Evolutionary conservation across 2,797 vertebrate genomes (phyloP).

Genomic region (Carcharodon carcharias): DNA sequence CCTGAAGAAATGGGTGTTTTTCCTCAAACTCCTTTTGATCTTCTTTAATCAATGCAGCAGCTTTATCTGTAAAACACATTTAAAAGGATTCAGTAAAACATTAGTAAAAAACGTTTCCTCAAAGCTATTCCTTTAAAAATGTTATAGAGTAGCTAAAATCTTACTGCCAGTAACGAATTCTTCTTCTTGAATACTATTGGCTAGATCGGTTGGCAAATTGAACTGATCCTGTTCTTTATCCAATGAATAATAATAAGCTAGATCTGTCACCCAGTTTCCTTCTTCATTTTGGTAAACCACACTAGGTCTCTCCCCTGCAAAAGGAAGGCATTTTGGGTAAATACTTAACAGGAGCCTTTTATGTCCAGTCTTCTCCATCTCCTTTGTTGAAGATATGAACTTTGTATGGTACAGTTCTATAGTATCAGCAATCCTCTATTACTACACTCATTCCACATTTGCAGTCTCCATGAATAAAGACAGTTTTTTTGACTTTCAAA

Average conservation of each 20-base stretch:
- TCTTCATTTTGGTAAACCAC: constrained; percentile 92
- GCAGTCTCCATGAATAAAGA: not conserved
- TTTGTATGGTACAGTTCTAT: not conserved
- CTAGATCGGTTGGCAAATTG: constrained; percentile 42
- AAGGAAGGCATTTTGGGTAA: not conserved
- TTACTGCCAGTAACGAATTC: constrained; percentile 77
- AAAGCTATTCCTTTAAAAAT: not conserved
- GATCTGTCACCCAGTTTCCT: constrained; percentile 92
- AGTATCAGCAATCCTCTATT: not conserved
- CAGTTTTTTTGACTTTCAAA: not conserved
- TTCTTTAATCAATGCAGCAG: constrained; percentile 73
- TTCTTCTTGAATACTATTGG: constrained; percentile 52
- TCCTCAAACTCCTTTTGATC: constrained; percentile 89
- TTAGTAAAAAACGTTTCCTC: not conserved
- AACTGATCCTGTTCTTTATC: constrained; percentile 62
- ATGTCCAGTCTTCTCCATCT: not conserved
- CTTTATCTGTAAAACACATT: constrained; percentile 62
- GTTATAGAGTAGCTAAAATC: constrained; percentile 16
- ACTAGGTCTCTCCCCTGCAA: constrained; percentile 47
- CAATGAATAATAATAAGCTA: constrained; percentile 89
- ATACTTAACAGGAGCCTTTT: not conserved
- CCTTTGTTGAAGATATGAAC: not conserved
- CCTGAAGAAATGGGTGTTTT: constrained; percentile 84
- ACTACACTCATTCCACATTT: not conserved
- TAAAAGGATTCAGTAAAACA: not conserved